Base-by-base conservation (phyloP, 2,113 vertebrate species). In the Oreocharis arfaki region DNA sequence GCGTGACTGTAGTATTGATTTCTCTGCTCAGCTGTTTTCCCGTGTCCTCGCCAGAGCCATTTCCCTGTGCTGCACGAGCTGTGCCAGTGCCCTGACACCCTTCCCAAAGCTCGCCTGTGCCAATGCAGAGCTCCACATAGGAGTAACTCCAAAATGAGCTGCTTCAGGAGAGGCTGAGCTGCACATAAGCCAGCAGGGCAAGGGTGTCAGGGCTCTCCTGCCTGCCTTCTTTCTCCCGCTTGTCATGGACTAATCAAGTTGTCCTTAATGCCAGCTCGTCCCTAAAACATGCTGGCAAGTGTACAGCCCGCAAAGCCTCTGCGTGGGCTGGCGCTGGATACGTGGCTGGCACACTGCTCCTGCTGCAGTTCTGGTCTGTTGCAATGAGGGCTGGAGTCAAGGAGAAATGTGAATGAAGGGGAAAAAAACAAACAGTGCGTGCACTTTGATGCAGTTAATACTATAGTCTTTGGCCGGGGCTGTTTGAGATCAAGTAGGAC, bases 21-120 rank as follows among this genome's bases (percentile, higher is more conserved):
- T 74, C 73, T 84, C 39, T 70, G 85, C 90, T 88, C 88, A 83
- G 82, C 92, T 80, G n/a, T 80, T 86, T 88, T 46, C 50, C 63
- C 0, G 0, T 50, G 85, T 61, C 71, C 68, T 74, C 3, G 0
- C 75, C 82, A 88, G 71, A 56, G 59, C 1, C 3, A 16, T 52
- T 37, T 68, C 56, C 81, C 83, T 35, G 82, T 0, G 42, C 79
- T 33, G 52, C 63, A 69, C 79, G 82, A 93, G 88, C 79, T 32
- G 55, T 80, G 79, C 90, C 92, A 77, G 79, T 5, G 2, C 55
- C 57, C 67, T n/a, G 59, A 65, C 26, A 20, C 30, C 23, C 73
- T 90, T 69, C 71, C 63, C 55, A 16, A 42, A 9, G 46, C 74
- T n/a, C 22, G 32, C 24, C 49, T 30, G 3, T 64, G 78, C 53